Evolutionary conservation across 2,113 vertebrate species (phyloP), one percentile per base, ranked within the genome.

Genomic region (Sylvia atricapilla): DNA sequence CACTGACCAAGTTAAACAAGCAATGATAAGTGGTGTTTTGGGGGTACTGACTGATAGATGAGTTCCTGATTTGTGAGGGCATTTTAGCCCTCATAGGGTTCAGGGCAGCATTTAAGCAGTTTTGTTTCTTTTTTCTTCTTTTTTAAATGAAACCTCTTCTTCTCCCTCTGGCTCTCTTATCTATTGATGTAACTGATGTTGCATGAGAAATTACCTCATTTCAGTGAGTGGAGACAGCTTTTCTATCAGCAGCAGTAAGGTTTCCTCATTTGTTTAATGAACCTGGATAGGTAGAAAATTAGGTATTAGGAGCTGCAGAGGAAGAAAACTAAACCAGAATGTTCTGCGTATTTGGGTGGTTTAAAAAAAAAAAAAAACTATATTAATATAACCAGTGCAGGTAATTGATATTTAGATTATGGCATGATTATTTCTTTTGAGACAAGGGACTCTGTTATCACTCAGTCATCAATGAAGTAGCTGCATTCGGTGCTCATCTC

Each of bases 191-290:
- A 87, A 63, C 76, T 90, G 62, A 37, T 91, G 76, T 82, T 95
- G 80, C 76, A 82, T 95, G 86, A 96, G 94, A 94, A 94, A 94
- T 94, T 92, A 86, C 64, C 69, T 96, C 46, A 64, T 96, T 90
- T 89, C 62, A 46, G 0, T 69, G 62, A 19, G 56, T 88, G 5
- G 37, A 89, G 77, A 30, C 60, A 82, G 66, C 55, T 95, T 62
- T 96, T 90, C 86, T 94, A 68, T 92, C 86, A 94, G 74, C 69
- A 84, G 44, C 62, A 84, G 70, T 78, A 62, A 96, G 62, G 37
- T 84, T 90, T 96, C 53, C 46, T 97, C 80, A 87, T 95, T 96
- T 92, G 76, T 92, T 90, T 97, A 93, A 96, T 78, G 86, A 89
- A 73, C n/a, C 68, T 82, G 46, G 73, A 84, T 95, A 96, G 88